Evolutionary conservation across 2,797 vertebrate species (phyloP).

Genomic region (Danionella dracula): DNA sequence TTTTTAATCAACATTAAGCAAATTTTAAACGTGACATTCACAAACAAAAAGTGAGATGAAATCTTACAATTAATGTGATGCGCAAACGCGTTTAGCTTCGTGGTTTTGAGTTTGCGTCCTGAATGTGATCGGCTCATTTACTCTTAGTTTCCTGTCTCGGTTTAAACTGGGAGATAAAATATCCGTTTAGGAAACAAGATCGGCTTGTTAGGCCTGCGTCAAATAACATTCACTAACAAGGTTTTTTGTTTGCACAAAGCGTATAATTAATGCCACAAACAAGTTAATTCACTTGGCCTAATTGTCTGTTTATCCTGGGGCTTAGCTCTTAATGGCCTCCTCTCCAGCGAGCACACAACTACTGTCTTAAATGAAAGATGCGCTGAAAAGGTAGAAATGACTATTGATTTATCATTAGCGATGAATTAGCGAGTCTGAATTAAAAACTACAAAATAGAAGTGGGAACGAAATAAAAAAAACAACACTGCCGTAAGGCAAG

Average conservation of each 20-base stretch:
- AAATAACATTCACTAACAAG: constrained; percentile 48
- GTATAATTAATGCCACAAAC: constrained; percentile 54
- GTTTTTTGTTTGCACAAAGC: constrained; percentile 50
- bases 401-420: constrained; percentile 4
- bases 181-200: constrained; percentile 20
- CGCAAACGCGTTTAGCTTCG: neutral
- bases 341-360: constrained; percentile 34
- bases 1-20: neutral
- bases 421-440: neutral
- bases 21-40: no score
- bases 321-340: constrained; percentile 48
- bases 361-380: constrained; percentile 28
- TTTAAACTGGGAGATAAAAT: constrained; percentile 10
- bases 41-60: no score
- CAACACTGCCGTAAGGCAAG: constrained; percentile 8
- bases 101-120: neutral
- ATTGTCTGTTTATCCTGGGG: constrained; percentile 52
- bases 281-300: constrained; percentile 53
- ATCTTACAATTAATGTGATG: neutral
- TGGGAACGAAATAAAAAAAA: neutral
- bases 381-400: neutral
- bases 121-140: constrained; percentile 1
- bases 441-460: no score
- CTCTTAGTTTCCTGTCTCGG: neutral
- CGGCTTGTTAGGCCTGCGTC: constrained; percentile 51